Evolutionary conservation across 1,140 invertebrate genomes (phyloP), one percentile per base, ranked within the genome.

Genomic region (Paraescarpia echinospica): DNA sequence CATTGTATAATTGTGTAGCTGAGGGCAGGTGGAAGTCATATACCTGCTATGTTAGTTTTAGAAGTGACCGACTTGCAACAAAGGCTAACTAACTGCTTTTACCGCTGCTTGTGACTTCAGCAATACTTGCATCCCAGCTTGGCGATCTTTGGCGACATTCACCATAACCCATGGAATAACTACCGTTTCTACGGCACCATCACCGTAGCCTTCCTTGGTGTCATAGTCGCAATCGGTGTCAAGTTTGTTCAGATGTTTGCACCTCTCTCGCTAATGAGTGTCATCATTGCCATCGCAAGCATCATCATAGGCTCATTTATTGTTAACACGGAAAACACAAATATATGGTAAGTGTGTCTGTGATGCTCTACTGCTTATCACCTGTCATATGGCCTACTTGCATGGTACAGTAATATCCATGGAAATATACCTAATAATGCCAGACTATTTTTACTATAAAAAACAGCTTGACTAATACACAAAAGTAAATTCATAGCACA

Each of bases 171-270:
- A 1, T 95, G 96, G 96, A 99, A 99, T 97, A 99, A 99, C 96
- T 99, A 99, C 96, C 97, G 99, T 34, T 98, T 99, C 12, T 99
- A 99, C 95, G 99, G 99, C 35, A 98, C 99, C 1, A 95, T 97
- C 59, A 96, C 99, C 77, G 97, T 99, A 2, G 95, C 98, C 88
- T 96, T 99, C 59, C 98, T 99, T 97, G 98, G 98, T n/a, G 97
- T 98, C 89, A 98, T 99, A 94, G 99, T 99, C 91, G 99, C 98
- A 96, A 96, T 99, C 92, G 99, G 99, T 34, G 99, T 99, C 18
- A 98, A 98, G 94, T 99, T 99, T 95, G 99, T 99, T 94, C 99
- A 99, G 97, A 99, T 99, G 96, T 99, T 99, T 95, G 99, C 99
- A 18, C 98, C 99, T 0, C 97, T 99, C 34, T 99, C 99, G 35